phyloP scores from a whole-genome alignment of 2,888 invertebrate species.

The Xestia rhomboidea region DNA sequence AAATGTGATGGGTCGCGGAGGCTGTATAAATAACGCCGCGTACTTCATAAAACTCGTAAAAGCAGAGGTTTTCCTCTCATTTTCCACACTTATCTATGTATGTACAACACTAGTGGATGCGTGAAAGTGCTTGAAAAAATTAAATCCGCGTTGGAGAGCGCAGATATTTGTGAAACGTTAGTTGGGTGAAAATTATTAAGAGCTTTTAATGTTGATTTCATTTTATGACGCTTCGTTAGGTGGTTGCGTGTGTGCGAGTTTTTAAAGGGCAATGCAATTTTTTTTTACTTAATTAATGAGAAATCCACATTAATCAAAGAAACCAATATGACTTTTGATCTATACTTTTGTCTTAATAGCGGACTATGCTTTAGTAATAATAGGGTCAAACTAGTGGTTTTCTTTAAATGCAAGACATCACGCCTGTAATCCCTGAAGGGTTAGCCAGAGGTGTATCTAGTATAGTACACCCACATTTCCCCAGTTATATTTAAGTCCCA shows the following conservation, averaged over 20 bases:
- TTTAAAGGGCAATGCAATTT: neutral
- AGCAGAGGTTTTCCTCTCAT: constrained; percentile 30
- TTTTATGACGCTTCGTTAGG: constrained; percentile 1
- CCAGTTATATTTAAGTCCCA: too few species aligned
- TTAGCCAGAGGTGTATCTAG: too few species aligned
- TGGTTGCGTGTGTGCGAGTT: neutral
- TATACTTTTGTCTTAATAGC: neutral
- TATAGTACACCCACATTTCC: too few species aligned
- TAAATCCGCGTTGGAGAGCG: constrained; percentile 15
- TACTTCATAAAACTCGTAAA: constrained; percentile 51
- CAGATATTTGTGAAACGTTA: constrained; percentile 20
- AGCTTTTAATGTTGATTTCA: constrained; percentile 22
- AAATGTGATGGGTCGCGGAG: constrained; percentile 25
- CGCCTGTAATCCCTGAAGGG: too few species aligned
- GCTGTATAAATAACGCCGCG: constrained; percentile 49
- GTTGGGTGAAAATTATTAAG: constrained; percentile 27
- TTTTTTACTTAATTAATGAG: neutral
- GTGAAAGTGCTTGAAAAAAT: constrained; percentile 26
- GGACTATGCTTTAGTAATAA: neutral
- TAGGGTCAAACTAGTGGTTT: neutral
- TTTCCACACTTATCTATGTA: constrained; percentile 28
- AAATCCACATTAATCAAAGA: neutral
- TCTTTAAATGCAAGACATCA: too few species aligned
- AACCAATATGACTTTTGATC: neutral
- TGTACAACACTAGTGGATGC: constrained; percentile 10